These are phyloP conservation scores for Heliocidaris tuberculata DNA, from an alignment of 35 echinoderm and acorn worm genomes.

Conservation along the genomic window DNA sequence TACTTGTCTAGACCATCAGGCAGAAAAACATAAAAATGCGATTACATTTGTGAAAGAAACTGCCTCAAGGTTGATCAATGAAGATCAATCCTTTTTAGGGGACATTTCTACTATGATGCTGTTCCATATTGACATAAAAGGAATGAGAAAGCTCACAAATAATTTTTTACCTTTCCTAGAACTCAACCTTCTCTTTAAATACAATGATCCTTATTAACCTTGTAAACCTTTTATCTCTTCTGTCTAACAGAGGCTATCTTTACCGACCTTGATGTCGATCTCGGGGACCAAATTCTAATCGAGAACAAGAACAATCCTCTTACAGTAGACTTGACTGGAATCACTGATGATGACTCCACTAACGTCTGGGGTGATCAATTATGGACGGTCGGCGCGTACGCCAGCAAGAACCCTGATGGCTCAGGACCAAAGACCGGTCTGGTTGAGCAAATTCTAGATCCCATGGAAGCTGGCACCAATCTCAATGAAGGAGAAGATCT, in stretches of 20 bases:
- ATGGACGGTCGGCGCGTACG: constrained; percentile 71
- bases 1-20: too few relatives aligned
- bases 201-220: too few relatives aligned
- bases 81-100: too few relatives aligned
- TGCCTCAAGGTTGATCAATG: too few relatives aligned
- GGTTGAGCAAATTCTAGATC: constrained; percentile 57
- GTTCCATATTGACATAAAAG: too few relatives aligned
- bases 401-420: constrained; percentile 61
- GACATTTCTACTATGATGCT: too few relatives aligned
- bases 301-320: constrained; percentile 30
- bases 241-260: constrained; percentile 22
- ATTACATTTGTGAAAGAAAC: too few relatives aligned
- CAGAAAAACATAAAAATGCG: too few relatives aligned
- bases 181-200: too few relatives aligned
- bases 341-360: constrained; percentile 53
- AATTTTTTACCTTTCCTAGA: too few relatives aligned
- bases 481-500: constrained; percentile 57
- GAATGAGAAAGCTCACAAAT: too few relatives aligned
- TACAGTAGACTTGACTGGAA: constrained; percentile 34
- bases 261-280: constrained; percentile 30
- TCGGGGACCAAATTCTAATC: constrained; percentile 12
- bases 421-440: constrained; percentile 48
- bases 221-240: too few relatives aligned
- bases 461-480: constrained; percentile 38
- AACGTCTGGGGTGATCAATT: constrained; percentile 65